Conservation (phyloP, 2,113 vertebrate genomes). For the Anseranas semipalmata region DNA sequence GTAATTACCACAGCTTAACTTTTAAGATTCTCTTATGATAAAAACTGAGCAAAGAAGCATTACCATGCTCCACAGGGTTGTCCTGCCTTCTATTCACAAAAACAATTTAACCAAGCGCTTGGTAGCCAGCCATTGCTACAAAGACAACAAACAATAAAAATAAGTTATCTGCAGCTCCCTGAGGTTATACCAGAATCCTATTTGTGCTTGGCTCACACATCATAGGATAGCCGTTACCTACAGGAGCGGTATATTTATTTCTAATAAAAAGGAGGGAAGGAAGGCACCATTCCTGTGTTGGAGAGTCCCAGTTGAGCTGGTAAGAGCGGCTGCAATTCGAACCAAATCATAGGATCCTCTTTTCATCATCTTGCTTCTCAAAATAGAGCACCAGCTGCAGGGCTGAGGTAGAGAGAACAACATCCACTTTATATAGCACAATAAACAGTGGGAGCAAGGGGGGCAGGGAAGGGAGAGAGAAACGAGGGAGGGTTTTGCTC, state of each 20-base stretch:
- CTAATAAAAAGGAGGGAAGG: neutral
- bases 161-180: neutral
- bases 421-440: neutral
- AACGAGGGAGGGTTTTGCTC: neutral
- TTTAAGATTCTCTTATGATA: neutral
- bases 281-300: neutral
- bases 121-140: neutral
- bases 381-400: slow-evolving; percentile 38
- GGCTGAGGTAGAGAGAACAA: neutral
- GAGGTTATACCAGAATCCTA: neutral
- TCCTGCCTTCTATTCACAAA: neutral
- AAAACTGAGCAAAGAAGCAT: neutral
- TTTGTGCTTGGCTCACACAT: neutral
- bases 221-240: neutral
- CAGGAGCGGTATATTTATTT: neutral
- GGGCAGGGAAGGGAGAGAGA: neutral
- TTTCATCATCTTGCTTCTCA: neutral
- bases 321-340: neutral
- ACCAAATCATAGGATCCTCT: neutral
- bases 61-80: neutral
- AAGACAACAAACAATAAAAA: neutral
- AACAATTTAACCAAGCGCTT: neutral
- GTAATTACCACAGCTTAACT: neutral
- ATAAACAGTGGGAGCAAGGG: neutral
- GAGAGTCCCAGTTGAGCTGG: neutral